Base-by-base conservation (phyloP, 1,140 invertebrate genomes). In the Drosophila murphyi region DNA sequence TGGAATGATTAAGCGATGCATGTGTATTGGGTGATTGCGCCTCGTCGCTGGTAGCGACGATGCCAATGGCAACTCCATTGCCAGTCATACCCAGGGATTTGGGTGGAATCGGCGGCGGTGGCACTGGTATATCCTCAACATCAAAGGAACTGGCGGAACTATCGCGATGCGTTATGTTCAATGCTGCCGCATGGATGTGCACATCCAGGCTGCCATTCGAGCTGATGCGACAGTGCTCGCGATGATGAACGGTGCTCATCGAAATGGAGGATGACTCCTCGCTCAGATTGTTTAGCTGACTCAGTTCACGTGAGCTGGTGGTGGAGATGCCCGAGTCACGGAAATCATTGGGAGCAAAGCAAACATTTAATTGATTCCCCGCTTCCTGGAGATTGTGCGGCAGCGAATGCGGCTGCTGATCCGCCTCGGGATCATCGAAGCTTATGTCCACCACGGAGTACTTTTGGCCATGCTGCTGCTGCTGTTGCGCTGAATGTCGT, bases 321-420 rank as follows among this genome's bases (percentile, higher is more conserved):
- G 92, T 92, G 28, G 91, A 92, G 32, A 92, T 92, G 47, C 92
- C 91, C 4, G 92, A 92, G 65, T 92, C 92, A 6, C 92, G 86
- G 52, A 91, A 92, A 54, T 92, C 91, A 43, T 91, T 92, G 20
- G 91, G 89, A 0, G 79, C 82, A 59, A 80, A 91, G 61, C 78
- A 77, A 6, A 87, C 79, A 55, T 72, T 90, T 4, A 85, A 50
- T 60, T 88, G 78, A 8, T 62, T 67, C 10, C 78, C 82, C 6
- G 67, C 63, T 10, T 87, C 81, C 45, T 91, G 85, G 3, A 85
- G 72, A 47, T 78, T 79, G 10, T 80, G 83, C 0, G 83, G 83
- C 64, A 90, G 20, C 12, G 90, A 90, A n/a, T 92, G 90, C 8
- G 86, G 87, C 31, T 86, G 81, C 50, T 92, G 90, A 80, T 92